Evolutionary conservation across 2,888 invertebrate genomes (phyloP).

Genomic region (Stenotaenia linearis): DNA sequence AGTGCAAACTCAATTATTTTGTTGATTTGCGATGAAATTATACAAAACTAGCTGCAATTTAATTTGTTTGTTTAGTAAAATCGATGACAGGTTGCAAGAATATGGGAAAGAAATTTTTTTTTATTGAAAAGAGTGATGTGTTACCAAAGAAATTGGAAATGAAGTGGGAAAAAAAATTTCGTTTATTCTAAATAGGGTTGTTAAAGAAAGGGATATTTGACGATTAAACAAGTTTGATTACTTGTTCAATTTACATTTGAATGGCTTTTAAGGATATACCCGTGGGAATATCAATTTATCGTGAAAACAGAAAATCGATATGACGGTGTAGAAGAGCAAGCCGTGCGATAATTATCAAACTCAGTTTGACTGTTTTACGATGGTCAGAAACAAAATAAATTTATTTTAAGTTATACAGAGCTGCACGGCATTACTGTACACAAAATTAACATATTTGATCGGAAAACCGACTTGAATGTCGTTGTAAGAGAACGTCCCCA

Average conservation of each 20-base stretch:
- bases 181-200: too few relatives aligned
- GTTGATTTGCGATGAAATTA: neutral
- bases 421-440: too few relatives aligned
- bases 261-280: conserved; percentile 1
- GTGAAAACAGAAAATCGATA: neutral
- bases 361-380: neutral
- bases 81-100: neutral
- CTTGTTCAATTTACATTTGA: conserved; percentile 1
- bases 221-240: neutral
- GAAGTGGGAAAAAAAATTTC: too few relatives aligned
- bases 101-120: too few relatives aligned
- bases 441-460: too few relatives aligned
- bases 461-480: too few relatives aligned
- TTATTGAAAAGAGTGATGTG: too few relatives aligned
- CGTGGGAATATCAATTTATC: neutral
- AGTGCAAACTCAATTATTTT: neutral
- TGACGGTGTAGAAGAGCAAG: neutral
- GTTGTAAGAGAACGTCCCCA: too few relatives aligned
- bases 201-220: neutral
- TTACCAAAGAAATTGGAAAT: too few relatives aligned
- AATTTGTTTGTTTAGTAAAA: neutral
- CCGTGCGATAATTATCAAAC: neutral
- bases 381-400: neutral
- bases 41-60: neutral
- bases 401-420: too few relatives aligned